Evolutionary conservation across 1,140 invertebrate species (phyloP).

Genomic region (Drosophila kepulauana): DNA sequence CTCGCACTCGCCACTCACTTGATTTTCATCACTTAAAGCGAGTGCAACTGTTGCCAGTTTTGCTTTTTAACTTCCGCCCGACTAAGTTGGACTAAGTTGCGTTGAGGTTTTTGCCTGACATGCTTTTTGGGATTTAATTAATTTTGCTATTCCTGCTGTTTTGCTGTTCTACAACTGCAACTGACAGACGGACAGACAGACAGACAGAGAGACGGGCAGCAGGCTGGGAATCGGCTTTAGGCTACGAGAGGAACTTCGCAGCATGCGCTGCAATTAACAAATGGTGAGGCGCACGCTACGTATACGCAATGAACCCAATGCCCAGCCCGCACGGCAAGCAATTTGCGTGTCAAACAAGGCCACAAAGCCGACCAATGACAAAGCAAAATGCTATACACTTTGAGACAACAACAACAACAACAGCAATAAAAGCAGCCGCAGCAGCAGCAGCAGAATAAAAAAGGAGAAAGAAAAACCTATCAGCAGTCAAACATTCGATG

Average conservation of each 20-base stretch:
- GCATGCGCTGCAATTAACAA: conserved; percentile 62
- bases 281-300: conserved; percentile 48
- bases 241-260: conserved; percentile 7
- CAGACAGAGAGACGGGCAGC: too few species aligned
- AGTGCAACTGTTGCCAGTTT: conserved; percentile 41
- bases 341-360: conserved; percentile 44
- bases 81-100: conserved; percentile 34
- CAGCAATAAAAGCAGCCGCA: too few species aligned
- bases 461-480: conserved; percentile 11
- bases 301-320: conserved; percentile 54
- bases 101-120: conserved; percentile 33
- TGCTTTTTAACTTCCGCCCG: conserved; percentile 19
- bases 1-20: conserved; percentile 29
- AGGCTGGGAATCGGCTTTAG: conserved; percentile 58
- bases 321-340: conserved; percentile 36
- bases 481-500: conserved; percentile 10
- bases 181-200: conserved; percentile 43
- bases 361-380: conserved; percentile 54
- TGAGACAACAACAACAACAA: conserved; percentile 10
- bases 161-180: conserved; percentile 42
- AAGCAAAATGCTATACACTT: conserved; percentile 34
- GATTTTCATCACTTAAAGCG: conserved; percentile 45
- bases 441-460: conserved; percentile 1
- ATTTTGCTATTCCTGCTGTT: conserved; percentile 63
- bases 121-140: conserved; percentile 66